Conservation (phyloP, 2,888 invertebrate genomes). For the Saturnia japonica region DNA sequence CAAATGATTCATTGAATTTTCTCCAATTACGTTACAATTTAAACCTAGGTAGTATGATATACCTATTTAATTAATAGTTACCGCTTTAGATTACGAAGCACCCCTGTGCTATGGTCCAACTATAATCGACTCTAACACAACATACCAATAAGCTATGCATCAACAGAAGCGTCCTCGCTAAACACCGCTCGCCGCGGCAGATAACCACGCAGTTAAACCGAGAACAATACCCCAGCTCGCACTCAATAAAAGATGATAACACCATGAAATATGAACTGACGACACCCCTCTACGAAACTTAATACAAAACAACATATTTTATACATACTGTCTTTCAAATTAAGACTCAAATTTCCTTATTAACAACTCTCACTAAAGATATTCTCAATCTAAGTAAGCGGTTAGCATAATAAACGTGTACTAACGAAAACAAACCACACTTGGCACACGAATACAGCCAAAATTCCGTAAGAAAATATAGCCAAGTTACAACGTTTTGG, state of each 20-base stretch:
- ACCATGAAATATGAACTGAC: slow-evolving; percentile 80
- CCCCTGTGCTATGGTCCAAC: neutral
- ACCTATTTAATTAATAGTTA: neutral
- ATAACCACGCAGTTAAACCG: slow-evolving; percentile 78
- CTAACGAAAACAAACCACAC: slow-evolving; percentile 77
- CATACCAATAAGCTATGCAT: slow-evolving; percentile 73
- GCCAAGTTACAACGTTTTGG: slow-evolving; percentile 77
- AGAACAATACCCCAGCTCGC: slow-evolving; percentile 77
- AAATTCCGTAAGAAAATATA: slow-evolving; percentile 74
- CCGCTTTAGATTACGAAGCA: slow-evolving; percentile 11
- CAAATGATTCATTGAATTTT: neutral
- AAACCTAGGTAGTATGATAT: neutral
- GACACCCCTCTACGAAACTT: slow-evolving; percentile 61
- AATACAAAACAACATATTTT: slow-evolving; percentile 30
- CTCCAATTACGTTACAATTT: neutral
- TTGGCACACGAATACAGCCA: slow-evolving; percentile 70
- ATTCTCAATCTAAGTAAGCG: slow-evolving; percentile 43
- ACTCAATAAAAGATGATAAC: slow-evolving; percentile 83
- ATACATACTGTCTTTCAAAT: slow-evolving; percentile 29
- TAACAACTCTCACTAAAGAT: slow-evolving; percentile 43
- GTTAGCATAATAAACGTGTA: slow-evolving; percentile 68
- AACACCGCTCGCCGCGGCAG: slow-evolving; percentile 72
- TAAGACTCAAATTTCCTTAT: slow-evolving; percentile 37
- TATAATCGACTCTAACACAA: slow-evolving; percentile 14
- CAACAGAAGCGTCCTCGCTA: slow-evolving; percentile 69